Evolutionary conservation across 2,888 invertebrate species (phyloP), one percentile per base, ranked within the genome.

Genomic region (Zonitis immaculata): DNA sequence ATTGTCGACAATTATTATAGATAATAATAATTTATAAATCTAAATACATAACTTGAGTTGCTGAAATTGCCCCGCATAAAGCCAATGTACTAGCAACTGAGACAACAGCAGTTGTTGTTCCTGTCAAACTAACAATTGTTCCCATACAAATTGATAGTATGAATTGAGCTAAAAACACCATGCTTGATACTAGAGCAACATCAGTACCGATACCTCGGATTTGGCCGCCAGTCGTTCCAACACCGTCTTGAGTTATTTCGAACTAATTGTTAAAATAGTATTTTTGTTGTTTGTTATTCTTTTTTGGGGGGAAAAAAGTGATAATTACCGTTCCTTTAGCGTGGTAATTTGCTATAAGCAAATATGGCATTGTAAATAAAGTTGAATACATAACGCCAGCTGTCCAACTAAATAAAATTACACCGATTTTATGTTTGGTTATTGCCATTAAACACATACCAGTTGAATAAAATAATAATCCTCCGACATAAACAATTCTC

Each of bases 351-450:
- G 97, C 96, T 25, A 97, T 86, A 49, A 97, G 79, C 28, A 96
- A 79, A 71, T 95, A 97, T 1, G 96, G 96, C 93, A 97, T 93
- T 8, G 96, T 97, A 76, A 97, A 97, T 22, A 97, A 81, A 0
- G 96, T 96, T 11, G 96, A 95, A 76, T 97, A 97, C 94, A 96
- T 95, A 44, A 97, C 87, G 1, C 97, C 96, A 1, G 96, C 95
- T 0, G 93, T 88, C 84, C 94, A 91, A 61, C 95, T 94, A 74
- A 94, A 92, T 35, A 94, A 71, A 39, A 95, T 85, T 0, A 94
- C 93, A 4, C 90, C 90, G 12, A 84, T 80, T 54, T 84, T 86
- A 52, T 89, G 87, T 43, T 89, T 83, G 1, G 87, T 82, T 6
- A 87, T 66, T 0, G 91, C 93, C 86, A 96, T 89, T 60, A 91